phyloP scores from a whole-genome alignment of 2,888 invertebrate species.

The Andrena bucephala region DNA sequence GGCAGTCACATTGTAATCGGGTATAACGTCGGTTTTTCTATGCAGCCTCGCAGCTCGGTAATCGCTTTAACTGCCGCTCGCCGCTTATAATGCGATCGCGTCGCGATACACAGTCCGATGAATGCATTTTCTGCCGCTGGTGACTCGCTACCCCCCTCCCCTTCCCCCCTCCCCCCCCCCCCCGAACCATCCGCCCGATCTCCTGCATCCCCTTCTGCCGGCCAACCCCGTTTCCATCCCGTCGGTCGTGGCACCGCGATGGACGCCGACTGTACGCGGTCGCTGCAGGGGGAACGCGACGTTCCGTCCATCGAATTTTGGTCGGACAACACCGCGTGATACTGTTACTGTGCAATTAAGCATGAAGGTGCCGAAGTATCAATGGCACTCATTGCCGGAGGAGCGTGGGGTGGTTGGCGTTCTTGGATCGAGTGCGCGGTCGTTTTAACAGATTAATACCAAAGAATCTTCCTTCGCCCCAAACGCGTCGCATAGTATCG shows the following conservation, averaged over 20 bases:
- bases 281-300: conserved; percentile 52
- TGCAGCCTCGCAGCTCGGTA: conserved; percentile 78
- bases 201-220: conserved; percentile 10
- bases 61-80: conserved; percentile 83
- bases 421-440: too few relatives aligned
- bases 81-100: conserved; percentile 84
- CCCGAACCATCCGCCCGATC: background rate
- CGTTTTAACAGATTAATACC: too few relatives aligned
- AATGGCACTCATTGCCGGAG: background rate
- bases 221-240: background rate
- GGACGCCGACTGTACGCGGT: background rate
- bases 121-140: conserved; percentile 72
- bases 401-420: background rate
- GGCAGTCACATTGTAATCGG: conserved; percentile 82
- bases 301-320: conserved; percentile 77
- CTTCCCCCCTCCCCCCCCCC: background rate
- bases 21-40: conserved; percentile 80
- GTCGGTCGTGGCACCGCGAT: conserved; percentile 28
- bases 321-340: conserved; percentile 73
- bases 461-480: too few relatives aligned
- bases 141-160: conserved; percentile 35
- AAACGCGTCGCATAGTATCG: too few relatives aligned
- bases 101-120: conserved; percentile 80
- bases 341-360: conserved; percentile 44
- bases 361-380: background rate